phyloP scores from a whole-genome alignment of 1,140 invertebrate genomes.

The Leptopilina clavipes region DNA sequence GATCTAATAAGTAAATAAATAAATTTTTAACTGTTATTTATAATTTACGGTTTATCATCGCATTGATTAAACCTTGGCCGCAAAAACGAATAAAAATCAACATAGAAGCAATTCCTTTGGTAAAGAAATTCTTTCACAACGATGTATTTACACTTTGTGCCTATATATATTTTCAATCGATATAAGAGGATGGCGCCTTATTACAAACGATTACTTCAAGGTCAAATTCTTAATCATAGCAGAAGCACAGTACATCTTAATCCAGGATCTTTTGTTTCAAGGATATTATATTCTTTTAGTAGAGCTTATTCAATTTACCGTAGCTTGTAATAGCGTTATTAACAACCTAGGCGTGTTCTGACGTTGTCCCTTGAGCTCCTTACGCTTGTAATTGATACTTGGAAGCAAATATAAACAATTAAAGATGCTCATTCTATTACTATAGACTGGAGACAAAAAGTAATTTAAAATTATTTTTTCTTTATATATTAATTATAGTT shows the following conservation, averaged over 20 bases:
- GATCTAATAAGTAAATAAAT: too few relatives aligned
- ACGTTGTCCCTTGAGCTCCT: constrained; percentile 24
- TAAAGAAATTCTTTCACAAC: constrained; percentile 53
- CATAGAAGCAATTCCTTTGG: constrained; percentile 46
- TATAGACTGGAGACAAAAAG: too few relatives aligned
- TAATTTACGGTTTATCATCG: background rate
- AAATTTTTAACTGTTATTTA: background rate
- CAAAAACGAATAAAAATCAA: constrained; percentile 55
- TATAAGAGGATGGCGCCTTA: constrained; percentile 57
- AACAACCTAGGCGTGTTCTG: constrained; percentile 15
- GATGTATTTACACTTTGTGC: background rate
- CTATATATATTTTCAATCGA: constrained; percentile 24
- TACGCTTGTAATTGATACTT: constrained; percentile 11
- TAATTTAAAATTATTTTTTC: too few relatives aligned
- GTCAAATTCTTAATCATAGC: background rate
- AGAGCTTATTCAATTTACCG: constrained; percentile 14
- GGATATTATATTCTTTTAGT: constrained; percentile 21
- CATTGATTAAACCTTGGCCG: constrained; percentile 57
- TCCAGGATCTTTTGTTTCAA: background rate
- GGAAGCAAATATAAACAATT: constrained; percentile 5
- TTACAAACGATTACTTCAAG: constrained; percentile 17
- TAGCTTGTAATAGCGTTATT: constrained; percentile 11
- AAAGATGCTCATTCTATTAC: background rate
- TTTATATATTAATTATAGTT: too few relatives aligned
- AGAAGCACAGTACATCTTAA: background rate